Percentiles rank a stretch among this genome's conserved stretches.
Conservation (phyloP, 2,888 invertebrate species). For the Drosophila barbarae region DNA sequence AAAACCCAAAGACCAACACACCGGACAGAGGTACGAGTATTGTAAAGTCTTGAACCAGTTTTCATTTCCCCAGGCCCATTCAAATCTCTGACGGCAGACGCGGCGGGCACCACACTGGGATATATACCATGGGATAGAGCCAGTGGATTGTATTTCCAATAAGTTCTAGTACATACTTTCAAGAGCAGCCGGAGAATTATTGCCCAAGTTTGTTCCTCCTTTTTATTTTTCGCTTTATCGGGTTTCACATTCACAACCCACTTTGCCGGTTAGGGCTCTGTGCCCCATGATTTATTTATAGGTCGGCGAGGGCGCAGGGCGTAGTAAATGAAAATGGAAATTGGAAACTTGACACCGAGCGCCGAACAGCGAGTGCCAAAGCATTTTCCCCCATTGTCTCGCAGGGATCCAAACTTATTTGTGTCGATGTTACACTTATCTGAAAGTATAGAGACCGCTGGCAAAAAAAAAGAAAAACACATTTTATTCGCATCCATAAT, state of each 20-base stretch:
- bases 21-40: conserved; percentile 19
- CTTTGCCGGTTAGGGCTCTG: conserved; percentile 5
- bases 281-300: conserved; percentile 60
- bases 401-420: conserved; percentile 8
- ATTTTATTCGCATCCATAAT: conserved; percentile 20
- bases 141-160: conserved; percentile 36
- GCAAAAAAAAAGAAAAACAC: not conserved
- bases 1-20: conserved; percentile 25
- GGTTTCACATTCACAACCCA: conserved; percentile 34
- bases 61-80: conserved; percentile 19
- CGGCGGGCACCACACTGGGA: conserved; percentile 8
- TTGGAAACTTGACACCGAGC: conserved; percentile 40
- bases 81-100: conserved; percentile 22
- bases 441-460: not conserved
- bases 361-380: conserved; percentile 26
- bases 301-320: conserved; percentile 22
- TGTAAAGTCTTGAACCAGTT: conserved; percentile 26
- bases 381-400: conserved; percentile 34
- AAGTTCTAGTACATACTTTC: conserved; percentile 23
- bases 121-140: conserved; percentile 3
- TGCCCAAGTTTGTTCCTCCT: conserved; percentile 25
- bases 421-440: conserved; percentile 10
- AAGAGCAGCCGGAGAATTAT: conserved; percentile 33
- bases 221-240: conserved; percentile 28
- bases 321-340: conserved; percentile 43